Evolutionary conservation across 2,113 vertebrate genomes (phyloP), one percentile per base, ranked within the genome.

Genomic region (Festucalex cinctus): DNA sequence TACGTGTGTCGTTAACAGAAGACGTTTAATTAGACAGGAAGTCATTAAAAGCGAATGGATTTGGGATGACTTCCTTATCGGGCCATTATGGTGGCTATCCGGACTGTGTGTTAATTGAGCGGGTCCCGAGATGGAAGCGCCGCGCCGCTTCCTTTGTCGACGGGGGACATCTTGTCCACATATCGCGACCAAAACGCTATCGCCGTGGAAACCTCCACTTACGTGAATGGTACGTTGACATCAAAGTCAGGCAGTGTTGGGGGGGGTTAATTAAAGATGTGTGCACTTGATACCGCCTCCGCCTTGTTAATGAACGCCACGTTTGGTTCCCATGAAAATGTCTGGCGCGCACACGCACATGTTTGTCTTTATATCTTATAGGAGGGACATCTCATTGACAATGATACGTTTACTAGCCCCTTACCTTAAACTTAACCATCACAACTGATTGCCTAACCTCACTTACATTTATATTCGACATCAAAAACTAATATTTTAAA

Each of bases 181-280:
- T 57, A 32, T 35, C 14, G 54, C 19, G 54, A 2, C 39, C 6
- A 6, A 26, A 24, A 22, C 13, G 5, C 60, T 16, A 57, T 24
- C 6, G 37, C 39, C 39, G 13, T 17, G 39, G 60, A n/a, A 26
- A 17, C 60, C 16, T 62, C 60, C 10, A 20, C 60, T 43, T 67
- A 70, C 79, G 82, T 82, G 66, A 89, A 86, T 89, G 78, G 78
- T 81, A 80, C 48, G 36, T 28, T 41, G 58, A 79, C 85, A 90
- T 91, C 86, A 90, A 87, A 88, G 83, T 73, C 74, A 80, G 83
- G 84, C 86, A 86, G 74, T 84, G 85, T 73, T 74, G 78, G 68
- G 81, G 39, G 68, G 81, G 20, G 83, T 87, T 93, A 92, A 93
- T 93, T 92, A 91, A 90, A 92, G 91, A 92, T 92, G 90, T 87